A percentile compares a stretch with the other conserved stretches of the same genome.
These are phyloP conservation scores for Cephalopterus ornatus DNA, from an alignment of 2,113 vertebrate genomes.

Conservation along the genomic window DNA sequence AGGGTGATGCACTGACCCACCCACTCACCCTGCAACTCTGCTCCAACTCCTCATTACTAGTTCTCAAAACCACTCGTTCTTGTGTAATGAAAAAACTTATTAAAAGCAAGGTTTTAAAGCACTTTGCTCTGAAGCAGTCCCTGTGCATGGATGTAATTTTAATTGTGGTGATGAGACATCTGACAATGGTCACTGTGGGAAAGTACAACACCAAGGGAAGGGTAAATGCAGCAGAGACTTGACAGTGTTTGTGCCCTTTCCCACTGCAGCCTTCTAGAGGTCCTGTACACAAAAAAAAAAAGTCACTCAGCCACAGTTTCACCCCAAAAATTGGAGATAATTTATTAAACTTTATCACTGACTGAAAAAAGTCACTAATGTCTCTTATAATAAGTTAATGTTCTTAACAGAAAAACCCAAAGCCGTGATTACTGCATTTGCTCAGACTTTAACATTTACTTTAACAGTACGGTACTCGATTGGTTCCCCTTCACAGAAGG, in stretches of 20 bases:
- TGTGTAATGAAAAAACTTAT: neutral
- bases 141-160: neutral
- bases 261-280: neutral
- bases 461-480: slow-evolving; percentile 54
- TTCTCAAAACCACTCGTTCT: neutral
- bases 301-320: slow-evolving; percentile 15
- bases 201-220: neutral
- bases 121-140: neutral
- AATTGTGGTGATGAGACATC: neutral
- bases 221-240: neutral
- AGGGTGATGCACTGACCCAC: neutral
- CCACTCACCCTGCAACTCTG: neutral
- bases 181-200: neutral
- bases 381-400: slow-evolving; percentile 79
- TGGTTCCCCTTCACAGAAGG: slow-evolving; percentile 82
- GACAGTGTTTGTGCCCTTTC: neutral
- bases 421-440: slow-evolving; percentile 64
- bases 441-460: slow-evolving; percentile 64
- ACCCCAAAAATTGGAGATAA: slow-evolving; percentile 75
- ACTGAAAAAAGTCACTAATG: slow-evolving; percentile 69
- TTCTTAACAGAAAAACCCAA: slow-evolving; percentile 66
- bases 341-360: slow-evolving; percentile 77
- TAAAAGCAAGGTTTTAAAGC: neutral
- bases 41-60: neutral
- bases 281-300: neutral